phyloP scores from a whole-genome alignment of 1,140 invertebrate species.

The Adelges cooleyi region DNA sequence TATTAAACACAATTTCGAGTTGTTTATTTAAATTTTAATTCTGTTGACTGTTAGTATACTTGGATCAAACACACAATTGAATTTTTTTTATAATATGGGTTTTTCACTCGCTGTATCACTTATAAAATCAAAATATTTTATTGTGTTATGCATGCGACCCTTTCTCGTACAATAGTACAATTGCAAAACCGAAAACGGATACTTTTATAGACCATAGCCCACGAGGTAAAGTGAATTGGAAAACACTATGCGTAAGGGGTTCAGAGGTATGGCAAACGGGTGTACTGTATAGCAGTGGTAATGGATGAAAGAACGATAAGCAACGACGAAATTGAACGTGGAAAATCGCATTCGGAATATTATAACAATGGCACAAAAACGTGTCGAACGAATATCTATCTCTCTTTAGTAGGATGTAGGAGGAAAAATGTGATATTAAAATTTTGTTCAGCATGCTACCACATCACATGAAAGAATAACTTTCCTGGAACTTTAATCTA shows the following conservation, averaged over 20 bases:
- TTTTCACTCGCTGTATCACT: neutral
- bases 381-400: constrained; percentile 15
- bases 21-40: too few relatives aligned
- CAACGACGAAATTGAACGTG: neutral
- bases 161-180: neutral
- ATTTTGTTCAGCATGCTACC: neutral
- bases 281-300: neutral
- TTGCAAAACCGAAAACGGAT: neutral
- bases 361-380: constrained; percentile 4
- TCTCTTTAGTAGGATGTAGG: neutral
- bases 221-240: neutral
- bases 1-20: too few relatives aligned
- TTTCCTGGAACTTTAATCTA: constrained; percentile 14
- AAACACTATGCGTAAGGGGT: neutral
- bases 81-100: too few relatives aligned
- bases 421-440: constrained; percentile 9
- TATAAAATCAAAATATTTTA: neutral
- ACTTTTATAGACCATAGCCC: neutral
- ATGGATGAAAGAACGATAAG: neutral
- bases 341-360: constrained; percentile 12
- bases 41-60: too few relatives aligned
- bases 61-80: too few relatives aligned
- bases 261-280: neutral
- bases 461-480: neutral
- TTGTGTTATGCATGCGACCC: neutral